Conservation (phyloP, 2,888 invertebrate species). For the Ligdia adustata region DNA sequence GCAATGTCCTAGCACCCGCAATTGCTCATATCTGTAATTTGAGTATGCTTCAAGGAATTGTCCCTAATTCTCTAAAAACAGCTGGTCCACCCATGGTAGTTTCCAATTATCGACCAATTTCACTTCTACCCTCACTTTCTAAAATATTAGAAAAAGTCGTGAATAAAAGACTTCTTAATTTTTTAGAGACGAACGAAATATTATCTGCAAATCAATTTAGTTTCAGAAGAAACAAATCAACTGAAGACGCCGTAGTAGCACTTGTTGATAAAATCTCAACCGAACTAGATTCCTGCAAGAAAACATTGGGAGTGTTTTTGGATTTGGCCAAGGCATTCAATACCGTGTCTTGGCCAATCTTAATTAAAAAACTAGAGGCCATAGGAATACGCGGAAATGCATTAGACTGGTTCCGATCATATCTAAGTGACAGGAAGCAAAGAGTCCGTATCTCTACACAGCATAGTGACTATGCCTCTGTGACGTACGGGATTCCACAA, state of each 20-base stretch:
- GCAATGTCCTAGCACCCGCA: not conserved
- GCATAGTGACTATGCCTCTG: not conserved
- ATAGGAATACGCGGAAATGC: not conserved
- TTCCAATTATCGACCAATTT: constrained; percentile 2
- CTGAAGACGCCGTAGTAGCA: not conserved
- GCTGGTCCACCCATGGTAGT: not conserved
- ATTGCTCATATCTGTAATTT: constrained; percentile 1
- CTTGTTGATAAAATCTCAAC: not conserved
- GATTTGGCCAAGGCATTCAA: not conserved
- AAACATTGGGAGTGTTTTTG: not conserved
- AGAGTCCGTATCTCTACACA: not conserved
- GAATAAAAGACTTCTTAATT: not conserved
- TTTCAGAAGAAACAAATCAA: not conserved
- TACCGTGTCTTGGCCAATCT: not conserved
- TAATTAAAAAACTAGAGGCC: not conserved
- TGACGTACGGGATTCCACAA: constrained; percentile 21
- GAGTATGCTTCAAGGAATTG: not conserved
- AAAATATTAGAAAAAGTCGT: constrained; percentile 8
- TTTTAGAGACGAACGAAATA: not conserved
- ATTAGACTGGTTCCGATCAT: not conserved
- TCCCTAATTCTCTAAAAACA: not conserved
- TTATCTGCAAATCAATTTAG: constrained; percentile 2
- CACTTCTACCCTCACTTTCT: constrained; percentile 2
- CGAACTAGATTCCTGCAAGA: not conserved
- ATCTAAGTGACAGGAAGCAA: not conserved